A percentile compares a stretch with the other conserved stretches of the same genome.
Evolutionary conservation across 2,888 invertebrate genomes (phyloP).

Genomic region (Cryptocheilus praepositus): DNA sequence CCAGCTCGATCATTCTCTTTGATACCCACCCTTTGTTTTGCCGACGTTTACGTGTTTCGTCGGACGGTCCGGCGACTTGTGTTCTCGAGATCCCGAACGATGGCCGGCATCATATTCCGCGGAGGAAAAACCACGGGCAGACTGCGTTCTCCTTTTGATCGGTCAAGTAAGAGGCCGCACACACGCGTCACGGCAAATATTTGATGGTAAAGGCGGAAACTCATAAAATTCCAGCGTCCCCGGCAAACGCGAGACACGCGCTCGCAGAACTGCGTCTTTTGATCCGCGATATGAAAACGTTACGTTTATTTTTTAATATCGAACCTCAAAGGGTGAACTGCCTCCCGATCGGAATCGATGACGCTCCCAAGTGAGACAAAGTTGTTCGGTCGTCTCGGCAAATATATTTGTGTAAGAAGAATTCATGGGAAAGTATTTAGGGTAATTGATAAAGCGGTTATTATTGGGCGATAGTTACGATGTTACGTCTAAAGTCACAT

Average conservation of each 20-base stretch:
- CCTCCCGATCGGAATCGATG: conserved; percentile 1
- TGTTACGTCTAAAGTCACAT: too few species aligned
- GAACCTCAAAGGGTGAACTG: too few species aligned
- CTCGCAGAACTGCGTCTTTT: too few species aligned
- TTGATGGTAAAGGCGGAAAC: background rate
- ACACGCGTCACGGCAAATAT: background rate
- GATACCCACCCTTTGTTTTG: conserved; percentile 5
- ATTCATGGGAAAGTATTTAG: too few species aligned
- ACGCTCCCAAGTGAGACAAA: too few species aligned
- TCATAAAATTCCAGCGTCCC: conserved; percentile 13
- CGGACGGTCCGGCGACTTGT: background rate
- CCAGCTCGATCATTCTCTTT: conserved; percentile 10
- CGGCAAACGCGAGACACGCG: background rate
- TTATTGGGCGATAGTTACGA: too few species aligned
- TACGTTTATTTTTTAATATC: conserved; percentile 7
- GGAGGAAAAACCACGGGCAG: background rate
- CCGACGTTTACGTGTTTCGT: conserved; percentile 10
- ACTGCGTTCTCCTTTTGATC: conserved; percentile 27
- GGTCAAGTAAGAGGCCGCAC: conserved; percentile 17
- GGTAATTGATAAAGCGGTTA: too few species aligned
- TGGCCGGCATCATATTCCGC: conserved; percentile 6
- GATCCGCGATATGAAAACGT: background rate
- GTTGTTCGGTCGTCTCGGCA: background rate
- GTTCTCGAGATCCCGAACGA: background rate
- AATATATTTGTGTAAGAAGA: too few species aligned